Evolutionary conservation across 2,888 invertebrate species (phyloP), one percentile per base, ranked within the genome.

Genomic region (Microplitis manilae): DNA sequence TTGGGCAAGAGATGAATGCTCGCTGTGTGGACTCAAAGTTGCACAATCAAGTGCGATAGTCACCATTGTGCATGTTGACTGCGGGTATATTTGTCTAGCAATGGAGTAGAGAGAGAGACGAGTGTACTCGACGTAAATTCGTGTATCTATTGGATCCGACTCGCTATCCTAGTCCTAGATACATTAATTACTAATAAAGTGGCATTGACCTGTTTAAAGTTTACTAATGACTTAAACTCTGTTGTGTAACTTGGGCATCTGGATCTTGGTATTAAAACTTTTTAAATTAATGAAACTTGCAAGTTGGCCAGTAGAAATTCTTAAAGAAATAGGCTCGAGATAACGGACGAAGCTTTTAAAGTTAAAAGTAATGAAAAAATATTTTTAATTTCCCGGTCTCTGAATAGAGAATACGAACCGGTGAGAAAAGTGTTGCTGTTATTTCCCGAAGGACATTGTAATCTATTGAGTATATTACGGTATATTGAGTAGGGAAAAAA

Each of bases 241-340:
- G 62, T 40, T 59, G 30, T 68, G 38, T 17, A 62, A 40, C 20
- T 67, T 62, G 62, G 68, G 60, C 73, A 50, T 77, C 59, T 71
- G 86, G 86, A 86, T 88, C 87, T 88, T 88, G 88, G 88, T 89
- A 87, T 87, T 67, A 13, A 83, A 88, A 89, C 84, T 87, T 88
- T 86, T 81, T 84, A 87, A 87, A 89, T 89, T 89, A 89, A 89
- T 88, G 88, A 89, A 88, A 87, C 85, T 87, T 1, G 20, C 20
- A 20, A 20, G 20, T 20, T 84, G 79, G 75, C 41, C 41, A 20
- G 50, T 30, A 4, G 30, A 30, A 30, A 30, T 30, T 30, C 2
- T 30, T 30, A 60, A 65, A 76, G 13, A 68, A 59, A 15, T 20
- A 75, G 64, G 59, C 17, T 64, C 13, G 50, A 50, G 50, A 50